Base-by-base conservation (phyloP, 2,113 vertebrate species). In the Melospiza georgiana region DNA sequence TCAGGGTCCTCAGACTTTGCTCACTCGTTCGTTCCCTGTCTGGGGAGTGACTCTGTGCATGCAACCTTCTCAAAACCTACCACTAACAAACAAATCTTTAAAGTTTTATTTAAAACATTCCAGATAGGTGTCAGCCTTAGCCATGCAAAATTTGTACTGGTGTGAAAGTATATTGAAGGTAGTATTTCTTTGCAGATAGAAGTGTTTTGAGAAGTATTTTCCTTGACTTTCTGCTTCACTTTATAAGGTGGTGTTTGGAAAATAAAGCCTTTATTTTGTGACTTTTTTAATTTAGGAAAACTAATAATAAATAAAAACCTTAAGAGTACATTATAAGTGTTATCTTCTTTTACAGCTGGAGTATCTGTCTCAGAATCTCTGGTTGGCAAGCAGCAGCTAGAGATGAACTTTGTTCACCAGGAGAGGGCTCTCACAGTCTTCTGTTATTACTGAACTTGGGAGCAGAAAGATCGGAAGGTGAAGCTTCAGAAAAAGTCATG, bases 401-500 rank as follows among this genome's bases (percentile, higher is more conserved):
- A 66, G 28, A 84, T 31, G 33, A 80, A 79, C 49, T n/a, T 51
- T 30, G 2, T 62, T 85, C 39, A 84, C 94, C 93, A 96, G 94
- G 67, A 96, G 96, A 94, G 95, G 94, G 94, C 90, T 94, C 90
- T 59, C 94, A 4, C 55, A 79, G 79, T 28, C 87, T 88, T 65
- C 62, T 55, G 75, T 43, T 85, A 18, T 12, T 39, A 13, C 25
- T 51, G 67, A 73, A 51, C 4, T 15, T 12, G 16, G 12, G 6
- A 46, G 19, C 31, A n/a, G 37, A 57, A 65, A 46, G 33, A 54
- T 14, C 8, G 23, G 33, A 75, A 58, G 31, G 35, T 39, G 41
- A 44, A 80, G 54, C 30, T 51, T n/a, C 27, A 72, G 46, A 48
- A 75, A 62, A 68, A 73, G 14, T 72, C 3, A 19, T 6, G 3